A percentile compares a stretch with the other conserved stretches of the same genome.
These are phyloP conservation scores for Rhinichthys osculus DNA, from an alignment of 2,797 vertebrate genomes.

Conservation along the genomic window DNA sequence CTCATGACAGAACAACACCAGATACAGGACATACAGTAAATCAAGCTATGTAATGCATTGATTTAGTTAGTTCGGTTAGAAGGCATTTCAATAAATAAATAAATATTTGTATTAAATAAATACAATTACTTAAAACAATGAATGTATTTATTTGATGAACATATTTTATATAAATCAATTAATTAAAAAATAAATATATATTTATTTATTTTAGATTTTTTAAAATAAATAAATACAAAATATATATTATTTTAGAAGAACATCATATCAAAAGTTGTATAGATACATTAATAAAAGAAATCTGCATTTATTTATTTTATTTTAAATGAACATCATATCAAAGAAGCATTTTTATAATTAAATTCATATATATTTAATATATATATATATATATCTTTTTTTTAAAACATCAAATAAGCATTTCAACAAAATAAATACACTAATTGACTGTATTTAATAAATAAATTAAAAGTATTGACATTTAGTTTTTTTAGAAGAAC, in stretches of 20 bases:
- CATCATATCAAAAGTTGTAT: not conserved
- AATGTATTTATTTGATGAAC: too few relatives aligned
- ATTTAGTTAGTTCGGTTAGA: not conserved
- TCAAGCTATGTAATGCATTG: not conserved
- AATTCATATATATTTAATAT: too few relatives aligned
- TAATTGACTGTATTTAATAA: not conserved
- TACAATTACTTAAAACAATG: too few relatives aligned
- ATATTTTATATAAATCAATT: not conserved
- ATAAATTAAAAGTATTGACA: too few relatives aligned
- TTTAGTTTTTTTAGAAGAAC: not conserved
- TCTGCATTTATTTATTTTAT: not conserved
- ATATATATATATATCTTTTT: too few relatives aligned
- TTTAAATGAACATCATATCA: not conserved
- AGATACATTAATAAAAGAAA: not conserved
- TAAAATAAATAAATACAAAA: too few relatives aligned
- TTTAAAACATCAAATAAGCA: not conserved
- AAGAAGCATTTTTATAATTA: too few relatives aligned
- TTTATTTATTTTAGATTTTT: not conserved
- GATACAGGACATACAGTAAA: too few relatives aligned
- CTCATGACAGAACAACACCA: too few relatives aligned
- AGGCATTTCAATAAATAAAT: not conserved
- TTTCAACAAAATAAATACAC: not conserved
- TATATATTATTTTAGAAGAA: too few relatives aligned
- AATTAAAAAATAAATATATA: too few relatives aligned
- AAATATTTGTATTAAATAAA: too few relatives aligned